A percentile compares a stretch with the other conserved stretches of the same genome.
Conservation (phyloP, 2,888 invertebrate genomes). For the Odontocolon sp. region DNA sequence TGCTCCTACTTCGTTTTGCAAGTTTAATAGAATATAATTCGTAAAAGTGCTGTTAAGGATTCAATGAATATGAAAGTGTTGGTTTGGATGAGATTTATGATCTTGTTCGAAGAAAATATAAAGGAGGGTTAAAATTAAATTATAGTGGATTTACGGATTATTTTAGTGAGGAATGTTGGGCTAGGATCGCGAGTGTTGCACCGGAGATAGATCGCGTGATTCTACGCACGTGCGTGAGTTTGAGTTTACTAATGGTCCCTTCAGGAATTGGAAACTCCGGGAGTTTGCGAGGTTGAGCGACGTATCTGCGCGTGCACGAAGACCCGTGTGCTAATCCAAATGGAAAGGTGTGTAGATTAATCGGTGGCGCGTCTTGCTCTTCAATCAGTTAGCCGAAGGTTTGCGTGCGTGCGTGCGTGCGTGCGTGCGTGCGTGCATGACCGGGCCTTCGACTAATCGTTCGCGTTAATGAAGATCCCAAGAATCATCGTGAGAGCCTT, state of each 20-base stretch:
- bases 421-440: background rate
- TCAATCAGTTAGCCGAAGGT: slow-evolving; percentile 42
- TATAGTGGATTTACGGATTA: background rate
- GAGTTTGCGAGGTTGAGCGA: slow-evolving; percentile 2
- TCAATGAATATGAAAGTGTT: too few relatives aligned
- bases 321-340: slow-evolving; percentile 3
- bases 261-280: background rate
- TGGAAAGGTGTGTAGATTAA: slow-evolving; percentile 54
- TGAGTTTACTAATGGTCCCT: slow-evolving; percentile 40
- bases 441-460: background rate
- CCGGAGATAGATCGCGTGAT: slow-evolving; percentile 42
- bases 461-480: slow-evolving; percentile 42
- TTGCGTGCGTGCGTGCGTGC: slow-evolving; percentile 40
- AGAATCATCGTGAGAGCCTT: slow-evolving; percentile 2
- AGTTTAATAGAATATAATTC: too few relatives aligned
- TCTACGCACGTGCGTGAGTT: slow-evolving; percentile 51
- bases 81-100: too few relatives aligned
- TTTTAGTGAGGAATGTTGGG: background rate
- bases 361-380: slow-evolving; percentile 47
- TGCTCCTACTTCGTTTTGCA: too few relatives aligned
- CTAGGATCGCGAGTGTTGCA: too few relatives aligned
- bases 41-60: too few relatives aligned
- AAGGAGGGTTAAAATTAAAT: background rate
- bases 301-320: slow-evolving; percentile 8
- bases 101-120: too few relatives aligned